Conservation (phyloP, 1,140 invertebrate species). For the Sitophilus oryzae region DNA sequence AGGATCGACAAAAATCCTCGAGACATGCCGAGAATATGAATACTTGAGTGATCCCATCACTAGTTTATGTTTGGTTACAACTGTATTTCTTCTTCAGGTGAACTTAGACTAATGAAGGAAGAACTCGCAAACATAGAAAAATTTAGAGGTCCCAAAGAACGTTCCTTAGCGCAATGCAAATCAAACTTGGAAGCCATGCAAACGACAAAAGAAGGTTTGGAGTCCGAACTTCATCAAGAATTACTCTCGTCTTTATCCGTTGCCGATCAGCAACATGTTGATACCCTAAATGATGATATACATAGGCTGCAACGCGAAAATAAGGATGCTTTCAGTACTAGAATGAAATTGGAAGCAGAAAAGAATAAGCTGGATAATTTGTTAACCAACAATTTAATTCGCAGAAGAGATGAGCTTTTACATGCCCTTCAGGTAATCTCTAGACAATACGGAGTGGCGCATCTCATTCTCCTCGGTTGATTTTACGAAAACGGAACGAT, state of each 20-base stretch:
- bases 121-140: conserved; percentile 85
- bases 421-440: conserved; percentile 89
- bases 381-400: conserved; percentile 90
- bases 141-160: conserved; percentile 85
- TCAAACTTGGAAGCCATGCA: conserved; percentile 93
- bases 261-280: conserved; percentile 78
- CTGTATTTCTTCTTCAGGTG: no score
- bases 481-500: no score
- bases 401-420: conserved; percentile 79
- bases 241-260: conserved; percentile 76
- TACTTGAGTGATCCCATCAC: no score
- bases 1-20: no score
- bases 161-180: conserved; percentile 83
- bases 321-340: conserved; percentile 89
- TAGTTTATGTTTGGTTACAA: no score
- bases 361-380: conserved; percentile 98
- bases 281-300: conserved; percentile 92
- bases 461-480: no score
- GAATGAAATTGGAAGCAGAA: conserved; percentile 92
- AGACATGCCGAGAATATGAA: no score
- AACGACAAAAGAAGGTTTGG: conserved; percentile 85
- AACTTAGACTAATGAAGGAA: conserved; percentile 92
- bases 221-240: conserved; percentile 85
- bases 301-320: conserved; percentile 87
- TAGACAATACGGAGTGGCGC: no score